These are phyloP conservation scores for Galeruca laticollis DNA, from an alignment of 2,888 invertebrate species.

Conservation along the genomic window DNA sequence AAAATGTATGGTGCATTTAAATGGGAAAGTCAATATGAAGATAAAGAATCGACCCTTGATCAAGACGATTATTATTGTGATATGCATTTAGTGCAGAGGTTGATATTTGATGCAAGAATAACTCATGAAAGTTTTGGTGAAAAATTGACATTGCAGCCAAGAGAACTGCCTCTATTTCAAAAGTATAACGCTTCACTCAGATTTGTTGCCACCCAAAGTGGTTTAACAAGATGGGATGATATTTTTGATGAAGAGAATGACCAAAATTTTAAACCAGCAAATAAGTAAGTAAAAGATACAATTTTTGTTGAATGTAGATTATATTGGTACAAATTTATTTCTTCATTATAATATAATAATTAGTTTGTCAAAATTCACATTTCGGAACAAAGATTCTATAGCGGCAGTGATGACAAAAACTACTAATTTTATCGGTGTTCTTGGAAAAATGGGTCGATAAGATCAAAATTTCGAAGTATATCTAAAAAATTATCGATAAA, in stretches of 20 bases:
- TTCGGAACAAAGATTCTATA: too few species aligned
- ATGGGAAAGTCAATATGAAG: constrained; percentile 75
- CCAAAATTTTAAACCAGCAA: constrained; percentile 38
- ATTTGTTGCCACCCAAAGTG: constrained; percentile 81
- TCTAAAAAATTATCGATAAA: too few species aligned
- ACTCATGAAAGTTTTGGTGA: constrained; percentile 69
- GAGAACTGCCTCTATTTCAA: constrained; percentile 70
- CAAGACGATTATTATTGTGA: constrained; percentile 86
- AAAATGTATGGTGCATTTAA: constrained; percentile 74
- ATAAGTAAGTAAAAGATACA: constrained; percentile 33
- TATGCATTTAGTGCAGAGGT: constrained; percentile 83
- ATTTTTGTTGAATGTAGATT: neutral
- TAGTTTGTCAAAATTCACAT: neutral
- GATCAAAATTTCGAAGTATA: too few species aligned
- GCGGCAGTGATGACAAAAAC: too few species aligned
- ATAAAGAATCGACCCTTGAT: constrained; percentile 61
- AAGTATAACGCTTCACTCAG: constrained; percentile 81
- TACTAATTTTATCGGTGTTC: too few species aligned
- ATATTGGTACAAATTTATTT: too few species aligned
- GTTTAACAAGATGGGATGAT: constrained; percentile 89
- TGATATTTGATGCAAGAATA: constrained; percentile 90
- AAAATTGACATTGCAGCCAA: constrained; percentile 56
- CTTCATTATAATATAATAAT: too few species aligned
- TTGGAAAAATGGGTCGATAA: too few species aligned
- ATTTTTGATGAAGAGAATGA: constrained; percentile 69